These are phyloP conservation scores for Dysdera silvatica DNA, from an alignment of 1,140 invertebrate genomes.

Conservation along the genomic window DNA sequence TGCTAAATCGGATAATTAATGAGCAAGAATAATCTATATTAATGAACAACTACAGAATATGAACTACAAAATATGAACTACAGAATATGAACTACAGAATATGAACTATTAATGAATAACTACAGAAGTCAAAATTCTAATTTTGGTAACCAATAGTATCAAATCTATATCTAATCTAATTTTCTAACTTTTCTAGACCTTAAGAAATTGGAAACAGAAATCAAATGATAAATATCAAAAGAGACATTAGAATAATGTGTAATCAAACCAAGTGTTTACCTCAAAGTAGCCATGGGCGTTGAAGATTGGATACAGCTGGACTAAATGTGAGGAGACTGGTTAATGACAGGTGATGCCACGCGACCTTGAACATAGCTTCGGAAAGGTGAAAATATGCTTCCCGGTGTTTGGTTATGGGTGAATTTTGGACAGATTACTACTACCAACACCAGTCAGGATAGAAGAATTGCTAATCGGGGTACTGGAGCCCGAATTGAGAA, in stretches of 20 bases:
- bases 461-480: neutral
- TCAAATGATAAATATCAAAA: neutral
- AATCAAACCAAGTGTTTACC: conserved; percentile 21
- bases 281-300: conserved; percentile 32
- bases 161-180: neutral
- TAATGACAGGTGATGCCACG: conserved; percentile 7
- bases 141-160: neutral
- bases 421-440: no score
- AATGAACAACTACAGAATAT: no score
- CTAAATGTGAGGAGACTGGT: conserved; percentile 6
- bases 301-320: conserved; percentile 10
- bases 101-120: no score
- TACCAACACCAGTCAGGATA: no score
- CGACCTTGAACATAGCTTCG: conserved; percentile 11
- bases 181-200: neutral
- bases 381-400: conserved; percentile 7
- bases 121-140: no score
- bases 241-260: no score
- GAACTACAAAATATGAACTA: no score
- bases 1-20: no score
- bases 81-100: no score
- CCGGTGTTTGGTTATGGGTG: no score
- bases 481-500: no score
- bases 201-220: neutral
- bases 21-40: no score